These are phyloP conservation scores for Zaprionus vittiger DNA, from an alignment of 1,140 invertebrate species.

Conservation along the genomic window DNA sequence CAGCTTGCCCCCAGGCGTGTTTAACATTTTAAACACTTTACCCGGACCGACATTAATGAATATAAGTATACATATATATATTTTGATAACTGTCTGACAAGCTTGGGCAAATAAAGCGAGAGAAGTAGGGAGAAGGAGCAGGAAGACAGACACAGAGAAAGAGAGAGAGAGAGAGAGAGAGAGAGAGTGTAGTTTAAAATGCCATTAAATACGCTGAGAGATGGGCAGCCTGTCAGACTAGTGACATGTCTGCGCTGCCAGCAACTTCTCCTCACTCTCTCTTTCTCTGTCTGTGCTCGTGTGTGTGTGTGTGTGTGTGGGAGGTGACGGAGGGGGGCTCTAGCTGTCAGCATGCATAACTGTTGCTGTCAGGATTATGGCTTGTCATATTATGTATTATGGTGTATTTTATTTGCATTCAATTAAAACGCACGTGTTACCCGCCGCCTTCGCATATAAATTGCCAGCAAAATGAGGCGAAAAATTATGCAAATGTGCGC, in stretches of 20 bases:
- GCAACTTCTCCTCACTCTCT: conserved; percentile 2
- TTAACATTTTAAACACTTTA: conserved; percentile 77
- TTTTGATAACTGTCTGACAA: conserved; percentile 14
- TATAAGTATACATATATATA: conserved; percentile 38
- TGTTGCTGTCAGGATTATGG: conserved; percentile 80
- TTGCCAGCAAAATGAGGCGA: conserved; percentile 74
- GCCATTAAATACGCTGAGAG: conserved; percentile 63
- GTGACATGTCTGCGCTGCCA: conserved; percentile 45
- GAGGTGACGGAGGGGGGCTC: neutral
- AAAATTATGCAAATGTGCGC: conserved; percentile 71
- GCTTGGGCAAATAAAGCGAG: conserved; percentile 11
- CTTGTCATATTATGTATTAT: conserved; percentile 80
- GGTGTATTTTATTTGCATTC: conserved; percentile 80
- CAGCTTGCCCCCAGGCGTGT: conserved; percentile 52
- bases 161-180: conserved; percentile 24
- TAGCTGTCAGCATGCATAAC: conserved; percentile 76
- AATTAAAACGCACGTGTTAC: conserved; percentile 80
- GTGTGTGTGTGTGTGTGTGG: conserved; percentile 28
- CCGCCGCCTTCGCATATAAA: conserved; percentile 69
- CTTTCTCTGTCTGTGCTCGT: conserved; percentile 16
- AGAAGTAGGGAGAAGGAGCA: neutral
- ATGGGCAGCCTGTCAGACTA: conserved; percentile 51
- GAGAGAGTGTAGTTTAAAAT: conserved; percentile 79
- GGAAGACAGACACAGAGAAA: neutral
- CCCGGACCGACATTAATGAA: conserved; percentile 76